Evolutionary conservation across 2,888 invertebrate species (phyloP).

Genomic region (Ypsolopha sequella): DNA sequence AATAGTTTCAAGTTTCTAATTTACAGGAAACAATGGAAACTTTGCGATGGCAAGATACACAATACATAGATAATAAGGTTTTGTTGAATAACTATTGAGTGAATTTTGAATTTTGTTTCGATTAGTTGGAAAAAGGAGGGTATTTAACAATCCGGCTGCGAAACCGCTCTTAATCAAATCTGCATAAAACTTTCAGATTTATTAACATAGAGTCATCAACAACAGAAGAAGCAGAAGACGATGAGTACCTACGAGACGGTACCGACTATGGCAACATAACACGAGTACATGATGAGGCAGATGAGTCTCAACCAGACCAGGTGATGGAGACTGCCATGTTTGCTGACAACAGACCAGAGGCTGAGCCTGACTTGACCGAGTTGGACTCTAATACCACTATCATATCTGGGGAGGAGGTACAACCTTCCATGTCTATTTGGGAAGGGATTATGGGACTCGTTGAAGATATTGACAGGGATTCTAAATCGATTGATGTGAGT

Average conservation of each 20-base stretch:
- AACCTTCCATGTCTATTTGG: conserved; percentile 48
- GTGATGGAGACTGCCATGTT: conserved; percentile 35
- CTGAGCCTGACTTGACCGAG: conserved; percentile 30
- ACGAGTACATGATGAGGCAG: conserved; percentile 33
- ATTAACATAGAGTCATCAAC: conserved; percentile 80
- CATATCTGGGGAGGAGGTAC: conserved; percentile 35
- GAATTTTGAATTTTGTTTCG: too few relatives aligned
- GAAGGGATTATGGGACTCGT: conserved; percentile 55
- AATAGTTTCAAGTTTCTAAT: too few relatives aligned
- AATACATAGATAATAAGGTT: too few relatives aligned
- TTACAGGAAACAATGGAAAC: too few relatives aligned
- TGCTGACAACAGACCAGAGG: conserved; percentile 36
- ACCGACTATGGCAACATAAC: conserved; percentile 60
- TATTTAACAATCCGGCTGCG: too few relatives aligned
- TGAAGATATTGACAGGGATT: conserved; percentile 46
- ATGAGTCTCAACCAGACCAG: conserved; percentile 23
- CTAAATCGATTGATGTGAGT: conserved; percentile 47
- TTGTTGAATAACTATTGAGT: too few relatives aligned
- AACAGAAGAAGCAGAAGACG: conserved; percentile 70
- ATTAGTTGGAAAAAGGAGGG: too few relatives aligned
- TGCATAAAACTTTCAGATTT: conserved; percentile 57
- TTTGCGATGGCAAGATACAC: too few relatives aligned
- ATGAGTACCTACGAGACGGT: conserved; percentile 57
- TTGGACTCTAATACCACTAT: conserved; percentile 55
- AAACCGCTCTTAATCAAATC: neutral